These are phyloP conservation scores for Ptyas mucosa DNA, from an alignment of 2,113 vertebrate genomes.

Conservation along the genomic window DNA sequence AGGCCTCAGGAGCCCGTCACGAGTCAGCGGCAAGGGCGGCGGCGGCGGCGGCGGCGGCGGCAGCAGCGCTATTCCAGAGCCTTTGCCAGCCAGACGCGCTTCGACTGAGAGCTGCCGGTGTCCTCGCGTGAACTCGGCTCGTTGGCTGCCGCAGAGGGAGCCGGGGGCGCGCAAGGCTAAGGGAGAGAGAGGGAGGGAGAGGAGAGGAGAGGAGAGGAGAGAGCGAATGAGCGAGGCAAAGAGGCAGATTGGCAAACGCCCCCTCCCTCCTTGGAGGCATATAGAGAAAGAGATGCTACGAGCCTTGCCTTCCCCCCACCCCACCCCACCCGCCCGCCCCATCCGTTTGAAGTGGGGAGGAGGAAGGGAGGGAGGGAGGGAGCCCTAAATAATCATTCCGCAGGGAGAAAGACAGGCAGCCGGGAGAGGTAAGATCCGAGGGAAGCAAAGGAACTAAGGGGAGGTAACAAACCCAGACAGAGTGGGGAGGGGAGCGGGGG, in stretches of 20 bases:
- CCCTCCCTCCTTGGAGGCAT: background rate
- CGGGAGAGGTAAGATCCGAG: conserved; percentile 44
- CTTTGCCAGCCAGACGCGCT: conserved; percentile 49
- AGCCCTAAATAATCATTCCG: conserved; percentile 7
- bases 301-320: no score
- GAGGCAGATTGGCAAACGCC: background rate
- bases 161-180: conserved; percentile 44
- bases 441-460: background rate
- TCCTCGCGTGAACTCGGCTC: conserved; percentile 64
- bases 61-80: conserved; percentile 44
- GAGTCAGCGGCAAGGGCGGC: background rate
- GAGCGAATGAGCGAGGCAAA: background rate
- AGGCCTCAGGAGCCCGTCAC: background rate
- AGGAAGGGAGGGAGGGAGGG: background rate
- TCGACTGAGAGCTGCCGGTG: conserved; percentile 55
- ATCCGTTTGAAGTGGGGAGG: background rate
- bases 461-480: background rate
- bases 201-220: background rate
- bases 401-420: conserved; percentile 1
- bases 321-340: background rate
- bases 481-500: background rate
- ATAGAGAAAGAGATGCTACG: background rate
- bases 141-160: conserved; percentile 44
- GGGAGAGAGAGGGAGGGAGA: no score
- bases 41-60: conserved; percentile 2